These are phyloP conservation scores for Phymorhynchus buccinoides DNA, from an alignment of 1,140 invertebrate genomes.

Conservation along the genomic window DNA sequence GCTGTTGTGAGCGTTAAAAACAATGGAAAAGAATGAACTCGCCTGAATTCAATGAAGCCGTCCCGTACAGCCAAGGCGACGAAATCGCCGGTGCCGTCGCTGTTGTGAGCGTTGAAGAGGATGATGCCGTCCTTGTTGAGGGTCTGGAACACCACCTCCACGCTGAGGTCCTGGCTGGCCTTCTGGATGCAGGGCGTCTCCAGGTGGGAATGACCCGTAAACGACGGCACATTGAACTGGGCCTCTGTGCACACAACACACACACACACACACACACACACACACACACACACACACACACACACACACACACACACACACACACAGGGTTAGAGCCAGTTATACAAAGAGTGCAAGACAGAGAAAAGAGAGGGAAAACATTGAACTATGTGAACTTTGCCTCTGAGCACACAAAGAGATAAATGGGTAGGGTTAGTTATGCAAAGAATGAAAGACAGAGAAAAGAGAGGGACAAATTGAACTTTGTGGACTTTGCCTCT, in stretches of 20 bases:
- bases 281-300: too few species aligned
- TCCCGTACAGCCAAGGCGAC: constrained; percentile 84
- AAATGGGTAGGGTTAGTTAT: too few species aligned
- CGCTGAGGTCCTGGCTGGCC: constrained; percentile 88
- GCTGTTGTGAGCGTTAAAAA: constrained; percentile 89
- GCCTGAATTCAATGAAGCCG: constrained; percentile 74
- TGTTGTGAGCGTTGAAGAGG: constrained; percentile 89
- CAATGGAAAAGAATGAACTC: neutral
- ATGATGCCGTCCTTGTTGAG: constrained; percentile 90
- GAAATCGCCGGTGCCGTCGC: constrained; percentile 90
- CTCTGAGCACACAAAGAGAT: too few species aligned
- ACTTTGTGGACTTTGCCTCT: too few species aligned
- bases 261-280: too few species aligned
- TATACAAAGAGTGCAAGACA: too few species aligned
- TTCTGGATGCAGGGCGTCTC: constrained; percentile 80
- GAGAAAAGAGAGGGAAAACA: too few species aligned
- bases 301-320: too few species aligned
- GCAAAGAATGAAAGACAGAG: too few species aligned
- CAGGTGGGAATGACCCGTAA: constrained; percentile 74
- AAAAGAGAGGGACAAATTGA: too few species aligned
- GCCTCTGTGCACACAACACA: constrained; percentile 49
- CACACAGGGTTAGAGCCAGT: too few species aligned
- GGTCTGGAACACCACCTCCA: constrained; percentile 91
- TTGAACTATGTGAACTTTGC: too few species aligned
- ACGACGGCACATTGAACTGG: constrained; percentile 70